A percentile compares a stretch with the other conserved stretches of the same genome.
phyloP scores from a whole-genome alignment of 1,140 invertebrate genomes.

The Laupala kohalensis region DNA sequence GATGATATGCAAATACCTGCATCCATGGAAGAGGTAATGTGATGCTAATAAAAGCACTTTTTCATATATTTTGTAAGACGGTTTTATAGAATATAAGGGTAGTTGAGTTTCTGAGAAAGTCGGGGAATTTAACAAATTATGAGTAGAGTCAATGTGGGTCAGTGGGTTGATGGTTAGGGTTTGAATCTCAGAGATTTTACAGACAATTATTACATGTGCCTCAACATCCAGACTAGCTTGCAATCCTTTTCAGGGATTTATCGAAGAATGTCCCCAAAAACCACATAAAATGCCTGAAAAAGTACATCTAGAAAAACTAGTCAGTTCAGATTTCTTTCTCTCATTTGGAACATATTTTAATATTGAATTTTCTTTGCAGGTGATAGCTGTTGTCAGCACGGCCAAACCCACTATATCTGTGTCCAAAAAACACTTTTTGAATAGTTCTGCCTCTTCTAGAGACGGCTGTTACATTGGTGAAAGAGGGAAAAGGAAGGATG shows the following conservation, averaged over 20 bases:
- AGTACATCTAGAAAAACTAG: too few relatives aligned
- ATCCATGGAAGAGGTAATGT: conserved; percentile 34
- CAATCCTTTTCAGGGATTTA: too few relatives aligned
- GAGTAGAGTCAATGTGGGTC: not conserved
- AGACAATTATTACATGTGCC: too few relatives aligned
- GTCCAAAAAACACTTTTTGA: not conserved
- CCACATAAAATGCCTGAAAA: too few relatives aligned
- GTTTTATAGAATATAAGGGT: not conserved
- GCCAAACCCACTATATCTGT: conserved; percentile 32
- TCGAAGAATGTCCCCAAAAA: too few relatives aligned
- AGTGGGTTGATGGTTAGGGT: too few relatives aligned
- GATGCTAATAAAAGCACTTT: not conserved
- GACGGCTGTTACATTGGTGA: conserved; percentile 15
- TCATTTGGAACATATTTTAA: too few relatives aligned
- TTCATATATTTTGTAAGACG: not conserved
- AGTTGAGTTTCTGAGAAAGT: too few relatives aligned
- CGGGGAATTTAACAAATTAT: not conserved
- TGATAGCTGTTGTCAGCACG: conserved; percentile 34
- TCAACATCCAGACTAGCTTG: too few relatives aligned
- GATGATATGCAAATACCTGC: conserved; percentile 31
- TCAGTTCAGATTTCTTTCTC: too few relatives aligned
- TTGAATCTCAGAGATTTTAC: too few relatives aligned
- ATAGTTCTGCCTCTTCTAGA: not conserved
- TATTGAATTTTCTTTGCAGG: conserved; percentile 12
- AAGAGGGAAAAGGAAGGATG: conserved; percentile 14